phyloP scores from a whole-genome alignment of 1,140 invertebrate genomes.

The Megathymus violae region DNA sequence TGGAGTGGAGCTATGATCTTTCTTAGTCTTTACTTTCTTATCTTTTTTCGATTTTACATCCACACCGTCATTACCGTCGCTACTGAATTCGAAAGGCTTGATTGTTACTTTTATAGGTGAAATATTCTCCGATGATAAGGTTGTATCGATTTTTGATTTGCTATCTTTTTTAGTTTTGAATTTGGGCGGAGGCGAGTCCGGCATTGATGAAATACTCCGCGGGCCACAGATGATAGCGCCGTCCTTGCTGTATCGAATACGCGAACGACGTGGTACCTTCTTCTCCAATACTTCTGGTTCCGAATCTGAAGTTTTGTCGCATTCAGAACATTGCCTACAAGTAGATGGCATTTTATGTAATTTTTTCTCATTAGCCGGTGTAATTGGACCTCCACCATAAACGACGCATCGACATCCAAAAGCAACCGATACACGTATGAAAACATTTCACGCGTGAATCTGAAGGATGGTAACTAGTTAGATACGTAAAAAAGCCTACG shows the following conservation, averaged over 20 bases:
- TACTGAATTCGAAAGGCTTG: constrained; percentile 84
- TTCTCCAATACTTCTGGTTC: constrained; percentile 89
- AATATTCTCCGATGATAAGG: constrained; percentile 57
- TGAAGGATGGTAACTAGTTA: too few species aligned
- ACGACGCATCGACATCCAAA: too few species aligned
- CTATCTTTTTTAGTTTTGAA: constrained; percentile 52
- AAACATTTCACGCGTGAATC: too few species aligned
- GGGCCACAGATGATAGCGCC: constrained; percentile 78
- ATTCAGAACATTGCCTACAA: constrained; percentile 93
- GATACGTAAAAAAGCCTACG: too few species aligned
- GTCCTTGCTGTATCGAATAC: constrained; percentile 89
- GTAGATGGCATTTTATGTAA: too few species aligned
- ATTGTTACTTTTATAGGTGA: constrained; percentile 85
- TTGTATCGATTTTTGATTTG: constrained; percentile 54
- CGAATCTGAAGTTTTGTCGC: constrained; percentile 92
- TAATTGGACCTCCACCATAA: too few species aligned
- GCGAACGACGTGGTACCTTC: constrained; percentile 90
- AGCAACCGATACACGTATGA: too few species aligned
- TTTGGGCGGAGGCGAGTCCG: constrained; percentile 60
- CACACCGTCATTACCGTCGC: constrained; percentile 56
- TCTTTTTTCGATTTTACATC: constrained; percentile 69
- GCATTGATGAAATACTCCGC: constrained; percentile 59
- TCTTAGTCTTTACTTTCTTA: constrained; percentile 56
- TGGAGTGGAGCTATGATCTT: constrained; percentile 60
- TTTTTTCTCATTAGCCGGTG: too few species aligned